Percentiles rank a stretch among this genome's conserved stretches.
Evolutionary conservation across 2,797 vertebrate genomes (phyloP).

Genomic region (Corythornis leucogaster): DNA sequence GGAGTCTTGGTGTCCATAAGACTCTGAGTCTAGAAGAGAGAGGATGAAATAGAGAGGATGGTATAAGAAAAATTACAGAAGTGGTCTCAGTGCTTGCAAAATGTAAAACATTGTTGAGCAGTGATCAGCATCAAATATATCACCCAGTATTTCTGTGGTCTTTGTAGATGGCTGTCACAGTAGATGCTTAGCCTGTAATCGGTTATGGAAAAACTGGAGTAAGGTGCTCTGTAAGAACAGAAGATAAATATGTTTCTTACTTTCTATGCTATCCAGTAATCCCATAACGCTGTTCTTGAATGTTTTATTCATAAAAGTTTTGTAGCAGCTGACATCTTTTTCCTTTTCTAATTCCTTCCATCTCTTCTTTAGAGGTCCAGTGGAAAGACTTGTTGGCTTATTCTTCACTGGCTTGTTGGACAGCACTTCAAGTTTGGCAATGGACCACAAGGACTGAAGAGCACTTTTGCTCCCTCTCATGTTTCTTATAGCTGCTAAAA

Average conservation of each 20-base stretch:
- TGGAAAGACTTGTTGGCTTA: constrained; percentile 73
- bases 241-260: background rate
- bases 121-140: background rate
- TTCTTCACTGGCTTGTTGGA: constrained; percentile 77
- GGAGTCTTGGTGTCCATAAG: background rate
- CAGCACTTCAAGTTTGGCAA: constrained; percentile 76
- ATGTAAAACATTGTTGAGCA: background rate
- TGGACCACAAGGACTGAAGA: constrained; percentile 79
- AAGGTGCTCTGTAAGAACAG: background rate
- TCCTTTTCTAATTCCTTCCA: constrained; percentile 59
- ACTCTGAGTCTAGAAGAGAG: background rate
- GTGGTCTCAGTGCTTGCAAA: background rate
- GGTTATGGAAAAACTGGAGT: background rate
- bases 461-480: constrained; percentile 39
- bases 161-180: background rate
- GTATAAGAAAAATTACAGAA: background rate
- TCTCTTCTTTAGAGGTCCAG: constrained; percentile 72
- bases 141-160: background rate
- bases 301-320: background rate
- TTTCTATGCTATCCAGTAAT: background rate
- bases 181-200: background rate
- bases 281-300: background rate
- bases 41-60: background rate
- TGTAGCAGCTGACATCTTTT: background rate
- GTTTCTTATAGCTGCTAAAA: constrained; percentile 73